Percentiles rank a stretch among this genome's conserved stretches.
phyloP scores from a whole-genome alignment of 2,113 vertebrate genomes.

The Acanthochromis polyacanthus region DNA sequence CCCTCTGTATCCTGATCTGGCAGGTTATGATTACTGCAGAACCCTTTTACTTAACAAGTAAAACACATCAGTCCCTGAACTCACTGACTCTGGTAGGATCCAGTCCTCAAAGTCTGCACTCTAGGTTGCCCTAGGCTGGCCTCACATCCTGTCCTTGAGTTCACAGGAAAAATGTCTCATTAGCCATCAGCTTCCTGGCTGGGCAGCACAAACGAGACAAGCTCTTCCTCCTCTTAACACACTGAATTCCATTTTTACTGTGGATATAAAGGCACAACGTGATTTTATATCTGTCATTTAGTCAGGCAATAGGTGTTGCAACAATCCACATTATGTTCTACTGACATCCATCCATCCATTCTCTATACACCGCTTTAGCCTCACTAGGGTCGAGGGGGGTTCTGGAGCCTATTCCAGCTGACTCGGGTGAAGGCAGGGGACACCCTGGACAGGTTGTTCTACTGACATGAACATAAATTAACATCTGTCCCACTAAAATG shows the following conservation, averaged over 20 bases:
- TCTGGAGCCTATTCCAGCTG: too few relatives aligned
- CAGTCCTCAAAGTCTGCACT: slow-evolving; percentile 18
- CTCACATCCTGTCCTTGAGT: slow-evolving; percentile 55
- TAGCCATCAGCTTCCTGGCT: slow-evolving; percentile 45
- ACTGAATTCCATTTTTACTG: not conserved
- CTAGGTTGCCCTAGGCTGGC: slow-evolving; percentile 27
- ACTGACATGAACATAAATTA: slow-evolving; percentile 1
- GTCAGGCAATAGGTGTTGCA: fast-evolving
- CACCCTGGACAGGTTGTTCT: too few relatives aligned
- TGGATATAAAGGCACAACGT: not conserved
- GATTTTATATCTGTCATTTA: not conserved
- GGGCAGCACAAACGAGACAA: slow-evolving; percentile 25
- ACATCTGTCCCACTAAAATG: not conserved
- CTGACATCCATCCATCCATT: too few relatives aligned
- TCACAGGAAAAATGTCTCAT: slow-evolving; percentile 56
- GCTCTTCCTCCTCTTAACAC: not conserved
- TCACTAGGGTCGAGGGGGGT: too few relatives aligned
- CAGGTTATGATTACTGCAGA: not conserved
- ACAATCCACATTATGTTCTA: not conserved
- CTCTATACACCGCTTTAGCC: too few relatives aligned
- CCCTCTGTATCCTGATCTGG: slow-evolving; percentile 15
- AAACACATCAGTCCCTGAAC: slow-evolving; percentile 2
- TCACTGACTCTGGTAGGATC: not conserved
- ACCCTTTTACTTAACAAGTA: not conserved
- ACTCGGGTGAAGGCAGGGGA: too few relatives aligned